Evolutionary conservation across 2,797 vertebrate genomes (phyloP), one percentile per base, ranked within the genome.

Genomic region (Morelia viridis): DNA sequence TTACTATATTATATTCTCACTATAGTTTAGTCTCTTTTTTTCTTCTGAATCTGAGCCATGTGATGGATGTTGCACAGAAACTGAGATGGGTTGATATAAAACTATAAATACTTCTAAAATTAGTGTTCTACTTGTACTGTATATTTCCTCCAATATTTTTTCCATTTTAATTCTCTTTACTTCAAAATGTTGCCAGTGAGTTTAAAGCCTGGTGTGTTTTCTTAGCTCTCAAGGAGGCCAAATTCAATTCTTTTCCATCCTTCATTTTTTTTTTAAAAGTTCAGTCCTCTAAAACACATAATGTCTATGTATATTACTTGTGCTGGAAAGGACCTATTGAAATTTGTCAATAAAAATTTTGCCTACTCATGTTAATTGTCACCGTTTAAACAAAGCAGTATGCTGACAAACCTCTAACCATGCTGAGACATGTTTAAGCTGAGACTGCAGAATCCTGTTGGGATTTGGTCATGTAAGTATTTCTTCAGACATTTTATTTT

Each of bases 91-190:
- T 11, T n/a, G 35, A 15, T 13, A 35, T 89, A 89, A 89, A 89
- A 68, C 53, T 60, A 85, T 22, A 50, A 61, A n/a, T 89, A 58
- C 57, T 68, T 60, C 11, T 50, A 87, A 91, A 91, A 50, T 6
- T 41, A 65, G 22, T 53, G 64, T 46, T 58, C 31, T 58, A 58
- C 2, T 31, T 88, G 60, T 84, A 87, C n/a, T 80, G 24, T 31
- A 87, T 85, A 28, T 53, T 13, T 92, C 61, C 57, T 68, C 28
- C 64, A 57, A 26, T 92, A 60, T 60, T 71, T 85, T 89, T 92
- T 65, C 26, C 50, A 80, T 85, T 85, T 65, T 35, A 92, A 57
- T 26, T 65, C 8, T 9, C 53, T 31, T 35, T 65, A 46, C 53
- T 92, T 62, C 17, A 80, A 71, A 76, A 85, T 68, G 19, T 17